Evolutionary conservation across 2,113 vertebrate species (phyloP), one percentile per base, ranked within the genome.

Genomic region (Dipodomys spectabilis): DNA sequence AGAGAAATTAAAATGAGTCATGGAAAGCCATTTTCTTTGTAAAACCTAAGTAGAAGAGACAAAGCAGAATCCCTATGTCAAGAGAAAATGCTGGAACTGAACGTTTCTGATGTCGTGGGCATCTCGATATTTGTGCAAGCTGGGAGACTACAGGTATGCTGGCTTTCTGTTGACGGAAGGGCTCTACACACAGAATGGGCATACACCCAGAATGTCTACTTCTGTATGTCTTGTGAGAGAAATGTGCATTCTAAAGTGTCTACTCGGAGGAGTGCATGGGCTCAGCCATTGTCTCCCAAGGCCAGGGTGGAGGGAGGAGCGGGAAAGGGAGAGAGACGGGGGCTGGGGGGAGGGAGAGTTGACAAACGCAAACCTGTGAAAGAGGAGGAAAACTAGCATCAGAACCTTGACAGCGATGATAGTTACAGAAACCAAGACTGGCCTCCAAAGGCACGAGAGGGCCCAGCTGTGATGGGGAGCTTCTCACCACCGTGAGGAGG

Each of bases 1-100:
- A 88, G 65, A 90, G 49, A 81, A 60, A 71, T 67, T 35, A 57
- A 88, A 90, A 75, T 22, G 72, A 86, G 64, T 74, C 67, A 23
- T 82, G 60, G 19, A 32, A 89, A 85, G 15, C 12, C 35, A 44
- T 67, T 89, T 86, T 72, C 71, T 89, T 22, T 65, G 22, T n/a
- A 35, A 81, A 44, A 62, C 10, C 62, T 18, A 49, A 87, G 32
- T 28, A 80, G 73, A 39, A 30, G 30, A 68, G 83, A 45, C 12
- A 45, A 32, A 62, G 30, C 28, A 13, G 20, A 57, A 65, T 35
- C 2, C 22, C 18, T 23, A 35, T 60, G 45, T 62, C 44, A 67
- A 39, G 45, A 16, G 0, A 11, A 23, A 75, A 25, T 6, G 11
- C 30, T 74, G 9, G 45, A 19, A 28, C 22, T 62, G 15, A 23